Conservation (phyloP, 2,888 invertebrate genomes). For the Oscheius sp. region DNA sequence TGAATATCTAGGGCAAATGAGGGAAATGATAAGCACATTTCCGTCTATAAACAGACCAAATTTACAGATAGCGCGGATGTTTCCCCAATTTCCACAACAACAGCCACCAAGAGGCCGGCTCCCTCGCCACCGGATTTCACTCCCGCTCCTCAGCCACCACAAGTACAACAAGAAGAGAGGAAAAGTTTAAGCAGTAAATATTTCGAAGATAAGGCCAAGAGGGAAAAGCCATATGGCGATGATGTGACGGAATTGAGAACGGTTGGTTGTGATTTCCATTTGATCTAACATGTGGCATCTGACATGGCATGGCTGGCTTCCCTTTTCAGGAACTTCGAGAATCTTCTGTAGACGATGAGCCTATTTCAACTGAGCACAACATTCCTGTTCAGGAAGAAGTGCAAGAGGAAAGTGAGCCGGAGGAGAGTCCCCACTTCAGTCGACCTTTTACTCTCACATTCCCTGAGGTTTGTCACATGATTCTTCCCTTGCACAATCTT, state of each 20-base stretch:
- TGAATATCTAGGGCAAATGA: background rate
- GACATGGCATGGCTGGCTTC: slow-evolving; percentile 20
- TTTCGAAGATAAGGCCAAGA: slow-evolving; percentile 30
- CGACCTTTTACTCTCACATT: slow-evolving; percentile 8
- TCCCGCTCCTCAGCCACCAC: slow-evolving; percentile 19
- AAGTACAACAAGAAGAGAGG: background rate
- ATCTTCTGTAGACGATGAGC: slow-evolving; percentile 34
- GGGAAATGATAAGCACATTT: background rate
- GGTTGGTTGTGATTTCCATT: slow-evolving; percentile 38
- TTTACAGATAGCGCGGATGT: slow-evolving; percentile 29
- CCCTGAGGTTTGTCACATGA: slow-evolving; percentile 20
- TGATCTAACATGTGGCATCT: slow-evolving; percentile 27
- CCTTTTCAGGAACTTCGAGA: slow-evolving; percentile 36
- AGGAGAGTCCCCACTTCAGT: background rate
- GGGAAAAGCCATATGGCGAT: slow-evolving; percentile 59
- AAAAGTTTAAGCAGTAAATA: slow-evolving; percentile 33
- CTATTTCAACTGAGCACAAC: background rate
- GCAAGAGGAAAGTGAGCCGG: slow-evolving; percentile 12
- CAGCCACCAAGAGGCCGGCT: slow-evolving; percentile 28
- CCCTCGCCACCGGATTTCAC: slow-evolving; percentile 23
- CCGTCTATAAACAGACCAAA: background rate
- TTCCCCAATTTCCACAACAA: slow-evolving; percentile 12
- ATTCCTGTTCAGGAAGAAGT: slow-evolving; percentile 18
- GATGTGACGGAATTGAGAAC: slow-evolving; percentile 54
- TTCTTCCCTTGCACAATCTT: background rate